These are phyloP conservation scores for Belonocnema kinseyi DNA, from an alignment of 1,140 invertebrate species.

Conservation along the genomic window DNA sequence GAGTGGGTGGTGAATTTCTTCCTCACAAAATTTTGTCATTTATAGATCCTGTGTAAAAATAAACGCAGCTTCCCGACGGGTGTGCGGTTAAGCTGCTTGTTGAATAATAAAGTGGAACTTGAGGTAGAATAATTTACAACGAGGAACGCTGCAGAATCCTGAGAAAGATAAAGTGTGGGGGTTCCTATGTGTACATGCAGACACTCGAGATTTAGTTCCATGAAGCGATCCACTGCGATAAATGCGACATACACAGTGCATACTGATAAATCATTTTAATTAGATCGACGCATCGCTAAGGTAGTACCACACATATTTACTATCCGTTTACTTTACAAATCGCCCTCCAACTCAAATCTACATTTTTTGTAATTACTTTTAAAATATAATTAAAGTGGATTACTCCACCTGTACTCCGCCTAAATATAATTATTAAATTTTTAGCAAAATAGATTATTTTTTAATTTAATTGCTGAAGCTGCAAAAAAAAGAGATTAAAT, in stretches of 20 bases:
- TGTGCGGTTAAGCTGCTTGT: neutral
- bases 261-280: neutral
- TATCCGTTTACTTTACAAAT: too few species aligned
- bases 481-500: too few species aligned
- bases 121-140: conserved; percentile 2
- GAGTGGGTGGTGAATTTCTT: neutral
- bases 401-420: too few species aligned
- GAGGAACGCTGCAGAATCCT: neutral
- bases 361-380: too few species aligned
- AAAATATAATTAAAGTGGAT: too few species aligned
- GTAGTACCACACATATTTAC: too few species aligned
- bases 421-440: too few species aligned
- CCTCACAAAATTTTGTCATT: neutral
- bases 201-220: neutral
- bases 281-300: too few species aligned
- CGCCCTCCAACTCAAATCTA: too few species aligned
- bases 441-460: too few species aligned
- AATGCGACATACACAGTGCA: neutral
- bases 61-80: neutral
- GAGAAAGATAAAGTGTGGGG: neutral
- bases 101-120: conserved; percentile 5
- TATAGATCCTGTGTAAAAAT: neutral
- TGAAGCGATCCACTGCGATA: neutral
- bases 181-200: neutral
- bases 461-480: too few species aligned